Base-by-base conservation (phyloP, 2,797 vertebrate species). In the Loriculus beryllinus region DNA sequence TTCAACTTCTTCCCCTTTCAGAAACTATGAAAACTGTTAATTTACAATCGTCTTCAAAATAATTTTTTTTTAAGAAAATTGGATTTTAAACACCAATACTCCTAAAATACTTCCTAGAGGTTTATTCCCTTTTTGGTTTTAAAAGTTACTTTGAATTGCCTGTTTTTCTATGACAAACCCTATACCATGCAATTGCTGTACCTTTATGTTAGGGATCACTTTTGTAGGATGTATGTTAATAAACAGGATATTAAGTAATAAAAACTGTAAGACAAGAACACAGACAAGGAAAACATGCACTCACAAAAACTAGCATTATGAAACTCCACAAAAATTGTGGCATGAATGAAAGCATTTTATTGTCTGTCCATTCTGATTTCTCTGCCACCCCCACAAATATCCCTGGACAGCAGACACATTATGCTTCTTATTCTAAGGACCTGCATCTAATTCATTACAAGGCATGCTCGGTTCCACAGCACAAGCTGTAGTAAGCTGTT, bases 311-410 rank as follows among this genome's bases (percentile, higher is more conserved):
- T 9, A 57, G 37, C 49, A 49, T 81, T 85, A 62, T 57, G 68
- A 93, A 81, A 63, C 57, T 13, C 45, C 54, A 71, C 0, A 0
- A 84, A 80, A 86, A 77, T 31, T 81, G 33, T 40, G 28, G 63
- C 10, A 74, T 31, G 63, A 74, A 82, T 49, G 57, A 72, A 79
- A 67, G 18, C 15, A 69, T 74, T 56, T 91, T 33, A 60, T 62
- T 72, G 60, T 21, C 33, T 76, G 67, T 42, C 49, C 71, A 45
- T 80, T 93, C 56, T 37, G 80, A 82, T 86, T 93, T 76, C 37
- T 91, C 92, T 72, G 90, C 67, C 48, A 13, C 92, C 92, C 82
- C 74, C 83, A 86, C 86, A 88, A 56, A 94, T 80, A 93, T 82
- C 83, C 51, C 67, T 92, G 80, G 78, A 82, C 57, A 89, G 84